phyloP scores from a whole-genome alignment of 2,797 vertebrate species.

The Chelonia mydas region DNA sequence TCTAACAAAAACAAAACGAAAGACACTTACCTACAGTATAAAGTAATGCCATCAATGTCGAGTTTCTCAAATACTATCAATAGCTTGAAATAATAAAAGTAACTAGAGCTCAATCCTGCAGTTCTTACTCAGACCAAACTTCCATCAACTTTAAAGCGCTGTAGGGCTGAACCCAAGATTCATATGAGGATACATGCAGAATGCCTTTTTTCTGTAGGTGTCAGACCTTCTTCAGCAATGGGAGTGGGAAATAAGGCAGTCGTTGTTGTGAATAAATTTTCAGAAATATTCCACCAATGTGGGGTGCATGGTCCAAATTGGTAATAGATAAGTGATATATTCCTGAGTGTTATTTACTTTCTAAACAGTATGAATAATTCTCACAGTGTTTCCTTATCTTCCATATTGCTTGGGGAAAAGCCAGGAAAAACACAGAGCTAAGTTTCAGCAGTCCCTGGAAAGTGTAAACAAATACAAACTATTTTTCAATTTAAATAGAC shows the following conservation, averaged over 20 bases:
- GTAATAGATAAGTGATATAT: not conserved
- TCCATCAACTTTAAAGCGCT: not conserved
- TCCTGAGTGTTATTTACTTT: not conserved
- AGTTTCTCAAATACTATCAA: not conserved
- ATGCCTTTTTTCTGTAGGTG: not conserved
- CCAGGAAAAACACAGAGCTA: not conserved
- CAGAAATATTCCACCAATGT: not conserved
- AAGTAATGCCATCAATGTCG: not conserved
- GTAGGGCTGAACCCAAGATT: not conserved
- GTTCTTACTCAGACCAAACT: not conserved
- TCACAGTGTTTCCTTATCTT: not conserved
- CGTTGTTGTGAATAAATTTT: not conserved
- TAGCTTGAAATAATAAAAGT: not conserved
- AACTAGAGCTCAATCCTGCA: not conserved
- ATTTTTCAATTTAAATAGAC: not conserved
- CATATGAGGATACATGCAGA: not conserved
- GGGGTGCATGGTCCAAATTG: not conserved
- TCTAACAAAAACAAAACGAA: constrained; percentile 79
- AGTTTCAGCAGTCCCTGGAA: not conserved
- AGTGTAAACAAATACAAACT: not conserved
- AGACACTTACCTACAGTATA: not conserved
- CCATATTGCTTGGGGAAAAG: not conserved
- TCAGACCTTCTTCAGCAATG: not conserved
- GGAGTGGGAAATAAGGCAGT: not conserved
- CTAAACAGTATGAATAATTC: not conserved